Percentiles rank a stretch among this genome's conserved stretches.
Evolutionary conservation across 1,140 invertebrate species (phyloP).

Genomic region (Wasmannia auropunctata): DNA sequence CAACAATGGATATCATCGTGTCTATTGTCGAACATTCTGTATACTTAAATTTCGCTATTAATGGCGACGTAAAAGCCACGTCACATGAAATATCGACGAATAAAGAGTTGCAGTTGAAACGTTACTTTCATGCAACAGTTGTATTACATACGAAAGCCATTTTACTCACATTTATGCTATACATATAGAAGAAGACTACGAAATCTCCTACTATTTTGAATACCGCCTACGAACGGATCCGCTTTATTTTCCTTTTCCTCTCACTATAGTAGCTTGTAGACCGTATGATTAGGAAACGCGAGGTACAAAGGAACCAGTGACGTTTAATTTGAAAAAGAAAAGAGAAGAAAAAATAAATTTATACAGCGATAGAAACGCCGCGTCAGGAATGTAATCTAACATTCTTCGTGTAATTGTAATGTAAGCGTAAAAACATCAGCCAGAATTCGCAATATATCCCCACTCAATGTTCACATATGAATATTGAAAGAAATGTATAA

Average conservation of each 20-base stretch:
- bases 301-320: conserved; percentile 33
- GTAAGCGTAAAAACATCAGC: conserved; percentile 39
- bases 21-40: background rate
- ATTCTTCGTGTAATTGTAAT: conserved; percentile 44
- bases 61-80: background rate
- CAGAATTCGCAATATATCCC: conserved; percentile 31
- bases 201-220: conserved; percentile 33
- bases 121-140: conserved; percentile 4
- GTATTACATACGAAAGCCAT: background rate
- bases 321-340: background rate
- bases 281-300: conserved; percentile 26
- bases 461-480: conserved; percentile 22
- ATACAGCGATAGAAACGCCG: background rate
- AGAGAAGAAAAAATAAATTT: background rate
- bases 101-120: background rate
- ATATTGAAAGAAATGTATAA: conserved; percentile 47
- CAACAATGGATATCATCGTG: background rate
- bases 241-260: conserved; percentile 26
- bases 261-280: conserved; percentile 9
- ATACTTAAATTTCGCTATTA: conserved; percentile 3
- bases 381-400: conserved; percentile 28
- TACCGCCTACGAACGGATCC: conserved; percentile 23
- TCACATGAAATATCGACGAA: conserved; percentile 9
- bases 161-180: conserved; percentile 2
- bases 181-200: background rate